Conservation (phyloP, 1,140 invertebrate species). For the Globodera ellingtonae region DNA sequence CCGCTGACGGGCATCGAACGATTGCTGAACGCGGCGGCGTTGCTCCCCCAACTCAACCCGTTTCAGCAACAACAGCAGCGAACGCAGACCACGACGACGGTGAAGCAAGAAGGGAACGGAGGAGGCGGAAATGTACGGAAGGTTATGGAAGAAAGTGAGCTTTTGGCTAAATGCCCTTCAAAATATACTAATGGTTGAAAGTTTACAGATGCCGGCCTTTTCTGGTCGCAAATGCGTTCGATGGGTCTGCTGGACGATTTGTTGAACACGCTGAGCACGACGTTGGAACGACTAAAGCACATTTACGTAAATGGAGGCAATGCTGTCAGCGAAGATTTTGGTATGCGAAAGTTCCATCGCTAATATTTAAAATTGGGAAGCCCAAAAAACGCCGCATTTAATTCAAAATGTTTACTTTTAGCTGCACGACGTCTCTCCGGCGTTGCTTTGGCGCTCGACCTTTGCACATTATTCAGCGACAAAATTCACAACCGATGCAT, state of each 20-base stretch:
- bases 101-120: conserved; percentile 9
- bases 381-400: neutral
- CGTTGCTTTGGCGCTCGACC: conserved; percentile 41
- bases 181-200: neutral
- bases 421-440: conserved; percentile 48
- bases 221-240: conserved; percentile 50
- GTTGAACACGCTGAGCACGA: conserved; percentile 35
- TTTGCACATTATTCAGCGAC: conserved; percentile 46
- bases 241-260: conserved; percentile 52
- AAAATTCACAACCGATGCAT: conserved; percentile 50
- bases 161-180: neutral
- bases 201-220: conserved; percentile 42
- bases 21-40: conserved; percentile 14
- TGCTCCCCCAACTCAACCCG: conserved; percentile 22
- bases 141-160: conserved; percentile 33
- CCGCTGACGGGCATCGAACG: conserved; percentile 15
- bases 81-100: conserved; percentile 12
- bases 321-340: conserved; percentile 47
- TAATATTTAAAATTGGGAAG: neutral
- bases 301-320: conserved; percentile 44
- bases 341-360: conserved; percentile 22
- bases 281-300: conserved; percentile 42
- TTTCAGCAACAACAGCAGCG: conserved; percentile 23
- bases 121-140: conserved; percentile 14
- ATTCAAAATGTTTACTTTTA: conserved; percentile 34